Base-by-base conservation (phyloP, 2,113 vertebrate genomes). In the Ictidomys tridecemlineatus region DNA sequence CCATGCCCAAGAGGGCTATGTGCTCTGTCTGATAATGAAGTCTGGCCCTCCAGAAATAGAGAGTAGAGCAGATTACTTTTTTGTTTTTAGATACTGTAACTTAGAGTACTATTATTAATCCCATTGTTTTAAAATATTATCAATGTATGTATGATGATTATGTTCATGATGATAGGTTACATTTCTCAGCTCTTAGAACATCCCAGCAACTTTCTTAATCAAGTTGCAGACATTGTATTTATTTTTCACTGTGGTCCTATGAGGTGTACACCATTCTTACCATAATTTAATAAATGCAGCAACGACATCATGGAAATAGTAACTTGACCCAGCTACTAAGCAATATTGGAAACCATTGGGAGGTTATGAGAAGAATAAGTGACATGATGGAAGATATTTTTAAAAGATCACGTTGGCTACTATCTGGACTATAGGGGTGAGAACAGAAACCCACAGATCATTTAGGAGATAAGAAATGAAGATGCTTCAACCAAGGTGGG, bases 11-110 rank as follows among this genome's bases (percentile, higher is more conserved):
- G 53, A 96, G 56, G 61, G 18, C 11, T 63, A 53, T 69, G 13
- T 39, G 3, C 20, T 42, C 42, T 65, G 39, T 39, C 34, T 69
- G 24, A 53, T 89, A 48, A 67, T 69, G 37, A 86, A 86, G 16
- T 91, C 63, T 83, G 48, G 7, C 42, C 93, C n/a, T 61, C 91
- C 61, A 89, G 37, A 86, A 76, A 94, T 70, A 92, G 39, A 80
- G 7, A 56, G 32, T 26, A 80, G 37, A 51, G 11, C 12, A 74
- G 45, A 61, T 65, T 39, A 28, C n/a, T 45, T 1, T 78, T 95
- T 92, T 24, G 28, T 8, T 88, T 93, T 88, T 85, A 67, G 12
- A 61, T 77, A 14, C 83, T 63, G 37, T 69, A 56, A 56, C 74
- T 92, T 88, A 26, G 78, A 34, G 58, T 4, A 72, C 17, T 63